Evolutionary conservation across 2,797 vertebrate genomes (phyloP).

Genomic region (Bovichtus diacanthus): DNA sequence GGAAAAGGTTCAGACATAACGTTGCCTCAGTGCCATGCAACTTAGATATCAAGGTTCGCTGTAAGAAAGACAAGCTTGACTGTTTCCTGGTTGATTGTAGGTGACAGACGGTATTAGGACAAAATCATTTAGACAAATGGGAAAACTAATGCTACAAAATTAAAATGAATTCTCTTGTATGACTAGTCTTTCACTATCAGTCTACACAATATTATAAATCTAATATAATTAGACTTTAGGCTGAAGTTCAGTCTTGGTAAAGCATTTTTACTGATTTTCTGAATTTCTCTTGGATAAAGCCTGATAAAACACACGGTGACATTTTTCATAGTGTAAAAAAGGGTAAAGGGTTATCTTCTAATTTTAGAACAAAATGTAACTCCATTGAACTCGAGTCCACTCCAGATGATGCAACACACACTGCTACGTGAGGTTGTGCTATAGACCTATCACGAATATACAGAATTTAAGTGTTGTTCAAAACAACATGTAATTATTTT

Average conservation of each 20-base stretch:
- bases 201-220: background rate
- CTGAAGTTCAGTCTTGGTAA: background rate
- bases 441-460: background rate
- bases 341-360: background rate
- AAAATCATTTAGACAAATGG: background rate
- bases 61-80: constrained; percentile 41
- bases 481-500: no score
- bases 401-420: background rate
- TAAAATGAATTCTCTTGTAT: background rate
- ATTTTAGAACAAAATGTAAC: background rate
- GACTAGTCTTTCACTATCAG: background rate
- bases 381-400: background rate
- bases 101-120: background rate
- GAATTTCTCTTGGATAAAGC: background rate
- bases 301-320: background rate
- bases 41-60: constrained; percentile 66
- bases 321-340: background rate
- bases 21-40: constrained; percentile 65
- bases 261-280: background rate
- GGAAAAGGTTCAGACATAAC: constrained; percentile 83
- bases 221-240: background rate
- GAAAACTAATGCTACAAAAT: constrained; percentile 2
- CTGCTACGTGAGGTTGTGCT: background rate
- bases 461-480: no score
- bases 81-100: constrained; percentile 12